Base-by-base conservation (phyloP, 2,797 vertebrate genomes). In the Coluber constrictor region DNA sequence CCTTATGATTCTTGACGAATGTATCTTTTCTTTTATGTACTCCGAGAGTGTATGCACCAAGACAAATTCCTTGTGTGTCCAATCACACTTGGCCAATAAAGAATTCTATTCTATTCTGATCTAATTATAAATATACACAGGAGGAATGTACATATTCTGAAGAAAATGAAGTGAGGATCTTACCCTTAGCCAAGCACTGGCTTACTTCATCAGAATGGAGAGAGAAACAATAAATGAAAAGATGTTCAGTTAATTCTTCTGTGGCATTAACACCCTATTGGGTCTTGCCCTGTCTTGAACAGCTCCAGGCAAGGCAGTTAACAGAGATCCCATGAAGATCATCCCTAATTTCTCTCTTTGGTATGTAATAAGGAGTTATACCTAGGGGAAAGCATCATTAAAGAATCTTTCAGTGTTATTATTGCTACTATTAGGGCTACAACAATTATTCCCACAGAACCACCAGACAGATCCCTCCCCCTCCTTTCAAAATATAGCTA, bases 201-300 rank as follows among this genome's bases (percentile, higher is more conserved):
- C 96, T 95, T 93, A 93, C 91, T 94, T 94, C 96, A 96, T 96
- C 95, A 93, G 93, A 94, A 96, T 95, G 95, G 96, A 96, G 96
- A 96, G 95, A 94, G 93, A 91, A 95, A 70, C 92, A 93, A 93
- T 90, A 95, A 15, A 37, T 88, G 51, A 95, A 96, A 90, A 90
- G 92, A 92, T 0, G 0, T 94, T 95, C 87, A 92, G 93, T 96
- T 96, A 95, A 93, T 96, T 94, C 94, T 95, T 92, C 94, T 93
- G 0, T 56, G 93, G 92, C 94, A 93, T 94, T 95, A 95, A 94
- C 94, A 93, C 95, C 56, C 94, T 95, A 96, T 94, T 91, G 93
- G 91, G 95, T 96, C 97, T 96, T 97, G 97, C 95, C 96, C 96
- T 29, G 91, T 95, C 97, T 97, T 96, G 97, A 96, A 97, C 54